Evolutionary conservation across 2,888 invertebrate species (phyloP), one percentile per base, ranked within the genome.

Genomic region (Lissocephala sabroskyi): DNA sequence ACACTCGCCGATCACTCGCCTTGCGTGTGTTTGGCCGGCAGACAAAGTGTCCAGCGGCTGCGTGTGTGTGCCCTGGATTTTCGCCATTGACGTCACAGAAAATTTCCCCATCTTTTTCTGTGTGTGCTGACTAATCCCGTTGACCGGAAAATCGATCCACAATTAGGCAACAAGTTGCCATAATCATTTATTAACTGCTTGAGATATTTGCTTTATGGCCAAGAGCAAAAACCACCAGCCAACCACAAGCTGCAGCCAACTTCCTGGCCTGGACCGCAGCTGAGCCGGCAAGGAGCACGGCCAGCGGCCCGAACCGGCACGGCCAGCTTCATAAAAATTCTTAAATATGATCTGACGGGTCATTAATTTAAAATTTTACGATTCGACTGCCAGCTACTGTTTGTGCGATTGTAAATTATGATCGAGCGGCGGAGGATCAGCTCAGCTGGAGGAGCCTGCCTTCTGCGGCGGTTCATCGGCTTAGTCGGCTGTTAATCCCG

Each of bases 361-460:
- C 82, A 80, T 80, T 80, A 81, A 80, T 82, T 80, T 70, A 52
- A 79, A 75, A 65, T 73, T 81, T 82, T 80, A 80, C 62, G 81
- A 77, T 58, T 64, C 56, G 44, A 59, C 62, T 62, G 64, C 75
- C 67, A 68, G 82, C 80, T 81, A 80, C 79, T 80, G 79, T 77
- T 77, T 74, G 65, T 62, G 70, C 75, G 79, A 68, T 67, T 80
- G 78, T 80, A 81, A 82, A 75, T 82, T 82, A 80, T 76, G 74
- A 73, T 68, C 56, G 52, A 53, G 63, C 52, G 56, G 35, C 53
- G 49, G 59, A 58, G 66, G 73, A 61, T 74, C 49, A 54, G 53
- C 64, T 36, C 48, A 23, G 23, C 30, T 30, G 30, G 30, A 3
- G 3, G 9, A 9, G 30, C 10, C 30, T 30, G 30, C n/a, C n/a